Evolutionary conservation across 2,797 vertebrate species (phyloP), one percentile per base, ranked within the genome.

Genomic region (Heterohyrax brucei): DNA sequence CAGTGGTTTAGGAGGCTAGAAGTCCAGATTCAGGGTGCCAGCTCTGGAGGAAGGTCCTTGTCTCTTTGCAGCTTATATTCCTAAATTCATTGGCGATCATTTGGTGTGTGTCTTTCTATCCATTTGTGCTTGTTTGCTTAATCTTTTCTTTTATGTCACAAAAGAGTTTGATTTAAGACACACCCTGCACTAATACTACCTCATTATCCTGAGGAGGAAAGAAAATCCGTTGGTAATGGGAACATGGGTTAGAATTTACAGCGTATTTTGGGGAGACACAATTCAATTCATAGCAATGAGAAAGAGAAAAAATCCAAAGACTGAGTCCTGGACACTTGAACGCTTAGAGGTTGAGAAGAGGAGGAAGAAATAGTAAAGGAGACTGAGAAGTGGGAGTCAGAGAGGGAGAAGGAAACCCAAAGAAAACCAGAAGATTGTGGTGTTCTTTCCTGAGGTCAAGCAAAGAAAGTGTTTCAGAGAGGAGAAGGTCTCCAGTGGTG

Each of bases 221-320:
- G 53, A 56, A 56, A 56, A 56, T 16, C 53, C 53, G 18, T 30
- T 30, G 10, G 3, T 4, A 28, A 68, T 68, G 66, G 14, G 66
- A 68, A 68, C 9, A 68, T 13, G 64, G 28, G 64, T 66, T 66
- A 30, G 13, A 5, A 14, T 68, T 30, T 68, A 64, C 22, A 64
- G 9, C 61, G 10, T 64, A 24, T 26, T 24, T 64, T 64, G 3
- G 4, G 61, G 18, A 3, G 22, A 64, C 61, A 68, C 66, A 68
- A 68, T n/a, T n/a, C 30, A 68, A 68, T 68, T 13, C 13, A 68
- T 68, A 30, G 30, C 28, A 68, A 30, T 68, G 64, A 28, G 64
- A 68, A 93, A 87, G 73, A 85, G 66, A 89, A 73, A 77, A 22
- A 56, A 72, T 83, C 22, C 75, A 46, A 48, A 53, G 70, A 70